Base-by-base conservation (phyloP, 1,140 invertebrate genomes). In the Nasonia longicornis region DNA sequence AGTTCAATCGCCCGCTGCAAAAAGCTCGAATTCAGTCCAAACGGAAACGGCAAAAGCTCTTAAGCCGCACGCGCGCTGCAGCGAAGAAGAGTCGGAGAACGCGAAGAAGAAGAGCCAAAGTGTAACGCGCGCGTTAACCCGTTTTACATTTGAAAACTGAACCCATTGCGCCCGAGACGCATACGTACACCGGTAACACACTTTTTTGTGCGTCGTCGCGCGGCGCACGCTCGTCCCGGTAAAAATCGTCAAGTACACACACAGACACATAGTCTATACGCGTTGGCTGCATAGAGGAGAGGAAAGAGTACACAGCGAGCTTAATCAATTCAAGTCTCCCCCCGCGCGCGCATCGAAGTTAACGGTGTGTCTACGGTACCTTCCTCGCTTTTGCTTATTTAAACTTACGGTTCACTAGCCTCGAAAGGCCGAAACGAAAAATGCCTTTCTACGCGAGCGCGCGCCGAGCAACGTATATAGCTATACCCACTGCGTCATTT, bases 341-440 rank as follows among this genome's bases (percentile, higher is more conserved):
- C 67, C 3, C 26, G 26, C 31, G 31, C 31, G 38, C 38, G 58
- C 58, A 63, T 81, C 67, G 79, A 71, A 77, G 74, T 73, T 42
- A 78, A 82, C 81, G 81, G 81, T 82, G 76, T 69, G 63, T 79
- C 75, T 73, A 82, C 81, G 80, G 81, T 82, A 82, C 71, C 75
- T 82, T 70, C 70, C 72, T 69, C 3, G 76, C 76, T 78, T 74
- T 73, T 78, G 63, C 75, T 78, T 67, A 78, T 42, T 78, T 31
- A 67, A 78, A 78, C 81, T 78, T 82, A 82, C 81, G 81, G 81
- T 82, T 82, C 76, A 82, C 76, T 82, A 82, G 76, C 81, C 81
- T 82, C 81, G 64, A 82, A 82, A 82, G 52, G 64, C 38, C 42
- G 14, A 77, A 82, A 77, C 10, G 14, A 77, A 77, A 69, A 77